phyloP scores from a whole-genome alignment of 2,888 invertebrate species.

The Syrista parreyssii region DNA sequence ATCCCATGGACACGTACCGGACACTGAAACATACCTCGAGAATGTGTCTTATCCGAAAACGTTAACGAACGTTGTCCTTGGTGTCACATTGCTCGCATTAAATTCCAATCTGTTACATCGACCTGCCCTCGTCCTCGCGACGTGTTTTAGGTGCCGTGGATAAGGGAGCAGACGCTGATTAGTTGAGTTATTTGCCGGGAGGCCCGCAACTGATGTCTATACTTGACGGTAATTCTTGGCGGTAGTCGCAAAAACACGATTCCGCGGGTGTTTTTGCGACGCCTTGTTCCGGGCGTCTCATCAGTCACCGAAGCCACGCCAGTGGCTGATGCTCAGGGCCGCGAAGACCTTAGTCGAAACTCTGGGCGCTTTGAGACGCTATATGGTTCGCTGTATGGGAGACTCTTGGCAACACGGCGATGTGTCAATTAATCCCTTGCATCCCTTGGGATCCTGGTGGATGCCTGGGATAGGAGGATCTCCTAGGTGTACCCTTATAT shows the following conservation, averaged over 20 bases:
- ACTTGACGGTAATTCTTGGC: conserved; percentile 51
- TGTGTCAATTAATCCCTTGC: conserved; percentile 65
- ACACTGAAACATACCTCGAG: not conserved
- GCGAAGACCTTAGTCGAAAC: not conserved
- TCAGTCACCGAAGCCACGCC: conserved; percentile 56
- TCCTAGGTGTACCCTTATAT: not conserved
- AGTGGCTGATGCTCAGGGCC: conserved; percentile 31
- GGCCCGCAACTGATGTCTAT: conserved; percentile 35
- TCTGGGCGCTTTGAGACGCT: not conserved
- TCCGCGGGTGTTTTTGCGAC: conserved; percentile 56
- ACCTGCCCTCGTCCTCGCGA: conserved; percentile 37
- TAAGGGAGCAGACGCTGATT: conserved; percentile 44
- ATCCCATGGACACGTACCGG: not conserved
- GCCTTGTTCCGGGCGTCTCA: conserved; percentile 60
- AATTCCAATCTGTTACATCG: conserved; percentile 64
- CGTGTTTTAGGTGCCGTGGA: conserved; percentile 20
- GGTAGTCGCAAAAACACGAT: conserved; percentile 47
- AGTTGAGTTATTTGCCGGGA: conserved; percentile 52
- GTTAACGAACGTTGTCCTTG: conserved; percentile 28
- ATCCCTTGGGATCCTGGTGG: conserved; percentile 50
- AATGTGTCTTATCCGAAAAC: conserved; percentile 11
- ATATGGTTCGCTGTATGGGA: not conserved
- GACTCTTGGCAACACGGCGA: conserved; percentile 48
- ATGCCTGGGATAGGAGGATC: conserved; percentile 23
- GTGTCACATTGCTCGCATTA: conserved; percentile 57